These are phyloP conservation scores for Gopherus flavomarginatus DNA, from an alignment of 2,113 vertebrate species.

Conservation along the genomic window DNA sequence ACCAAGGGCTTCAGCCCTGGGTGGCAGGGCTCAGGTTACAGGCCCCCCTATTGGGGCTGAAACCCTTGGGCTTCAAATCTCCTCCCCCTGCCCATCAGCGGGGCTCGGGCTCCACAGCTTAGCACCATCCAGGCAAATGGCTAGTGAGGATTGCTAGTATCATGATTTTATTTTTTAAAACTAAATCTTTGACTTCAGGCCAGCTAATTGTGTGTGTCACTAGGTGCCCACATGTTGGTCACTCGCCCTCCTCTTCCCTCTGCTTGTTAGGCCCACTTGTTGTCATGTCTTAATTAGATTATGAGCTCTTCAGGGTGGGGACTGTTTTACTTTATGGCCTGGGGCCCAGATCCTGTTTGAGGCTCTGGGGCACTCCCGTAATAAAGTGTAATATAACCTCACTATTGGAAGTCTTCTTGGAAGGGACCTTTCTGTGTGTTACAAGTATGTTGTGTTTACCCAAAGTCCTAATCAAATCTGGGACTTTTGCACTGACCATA, in stretches of 20 bases:
- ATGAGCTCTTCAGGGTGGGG: neutral
- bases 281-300: neutral
- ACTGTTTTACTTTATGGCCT: neutral
- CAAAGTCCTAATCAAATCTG: neutral
- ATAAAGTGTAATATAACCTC: neutral
- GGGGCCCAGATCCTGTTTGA: neutral
- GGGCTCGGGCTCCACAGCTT: neutral
- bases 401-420: neutral
- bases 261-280: neutral
- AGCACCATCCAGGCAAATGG: neutral
- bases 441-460: accelerated
- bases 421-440: neutral
- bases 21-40: too few species aligned
- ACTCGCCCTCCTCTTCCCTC: neutral
- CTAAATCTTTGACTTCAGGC: neutral
- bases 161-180: neutral
- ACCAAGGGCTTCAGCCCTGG: too few species aligned
- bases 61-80: too few species aligned
- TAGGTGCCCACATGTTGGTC: neutral
- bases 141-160: too few species aligned
- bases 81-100: too few species aligned
- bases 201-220: neutral
- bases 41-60: too few species aligned
- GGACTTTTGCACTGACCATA: neutral
- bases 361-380: neutral